Percentiles rank a stretch among this genome's conserved stretches.
Evolutionary conservation across 2,888 invertebrate genomes (phyloP).

Genomic region (Anoncus sp.): DNA sequence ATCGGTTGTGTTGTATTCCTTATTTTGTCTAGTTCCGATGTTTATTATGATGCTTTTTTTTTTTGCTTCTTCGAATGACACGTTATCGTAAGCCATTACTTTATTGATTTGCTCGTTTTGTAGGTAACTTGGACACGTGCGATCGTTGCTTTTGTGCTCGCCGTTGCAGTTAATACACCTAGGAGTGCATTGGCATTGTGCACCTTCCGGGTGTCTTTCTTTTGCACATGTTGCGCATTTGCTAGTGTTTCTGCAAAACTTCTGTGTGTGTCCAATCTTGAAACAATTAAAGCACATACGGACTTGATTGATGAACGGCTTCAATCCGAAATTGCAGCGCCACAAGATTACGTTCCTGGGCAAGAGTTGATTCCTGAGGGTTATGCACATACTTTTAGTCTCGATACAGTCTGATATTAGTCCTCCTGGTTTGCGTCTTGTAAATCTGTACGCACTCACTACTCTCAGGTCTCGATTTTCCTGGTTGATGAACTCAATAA

Average conservation of each 20-base stretch:
- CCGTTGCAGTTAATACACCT: constrained; percentile 14
- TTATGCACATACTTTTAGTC: constrained; percentile 8
- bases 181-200: too few species aligned
- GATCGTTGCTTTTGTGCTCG: constrained; percentile 13
- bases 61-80: constrained; percentile 26
- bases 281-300: constrained; percentile 14
- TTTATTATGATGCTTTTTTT: neutral
- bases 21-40: neutral
- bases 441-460: neutral
- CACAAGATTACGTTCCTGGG: constrained; percentile 4
- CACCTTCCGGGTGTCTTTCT: neutral
- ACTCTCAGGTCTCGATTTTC: constrained; percentile 11
- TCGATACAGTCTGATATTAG: too few species aligned
- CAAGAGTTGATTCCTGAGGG: constrained; percentile 9
- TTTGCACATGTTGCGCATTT: neutral
- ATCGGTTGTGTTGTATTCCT: neutral
- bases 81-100: constrained; percentile 28
- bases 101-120: constrained; percentile 14
- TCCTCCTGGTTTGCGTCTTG: neutral
- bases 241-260: constrained; percentile 1
- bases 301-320: constrained; percentile 24
- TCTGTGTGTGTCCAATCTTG: constrained; percentile 22
- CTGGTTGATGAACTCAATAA: constrained; percentile 10
- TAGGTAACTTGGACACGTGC: neutral
- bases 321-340: constrained; percentile 21